Percentiles rank a stretch among this genome's conserved stretches.
Conservation (phyloP, 2,888 invertebrate species). For the Theretra japonica region DNA sequence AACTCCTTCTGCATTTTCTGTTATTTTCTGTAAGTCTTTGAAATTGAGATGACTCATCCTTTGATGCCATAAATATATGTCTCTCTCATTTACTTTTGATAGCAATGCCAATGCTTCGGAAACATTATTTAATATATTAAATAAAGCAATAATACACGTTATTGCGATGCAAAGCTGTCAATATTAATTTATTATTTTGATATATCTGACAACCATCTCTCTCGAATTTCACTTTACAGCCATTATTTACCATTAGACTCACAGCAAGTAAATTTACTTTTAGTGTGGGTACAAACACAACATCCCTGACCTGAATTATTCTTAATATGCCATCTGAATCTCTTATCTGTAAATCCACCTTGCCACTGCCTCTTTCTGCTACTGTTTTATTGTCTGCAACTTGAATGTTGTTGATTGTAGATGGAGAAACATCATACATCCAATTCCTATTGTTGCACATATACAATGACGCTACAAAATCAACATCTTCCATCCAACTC, state of each 20-base stretch:
- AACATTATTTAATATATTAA: too few species aligned
- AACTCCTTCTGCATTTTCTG: too few species aligned
- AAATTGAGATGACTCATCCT: too few species aligned
- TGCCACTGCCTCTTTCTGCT: constrained; percentile 29
- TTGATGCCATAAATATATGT: too few species aligned
- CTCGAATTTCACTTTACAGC: constrained; percentile 32
- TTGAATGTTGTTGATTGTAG: constrained; percentile 12
- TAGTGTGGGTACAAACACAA: not conserved
- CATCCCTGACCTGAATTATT: not conserved
- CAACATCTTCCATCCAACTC: constrained; percentile 2
- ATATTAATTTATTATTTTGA: constrained; percentile 8
- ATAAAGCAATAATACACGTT: too few species aligned
- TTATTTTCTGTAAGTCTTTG: too few species aligned
- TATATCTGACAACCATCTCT: constrained; percentile 33
- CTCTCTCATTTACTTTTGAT: too few species aligned
- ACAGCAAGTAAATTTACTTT: constrained; percentile 30
- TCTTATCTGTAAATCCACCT: constrained; percentile 26
- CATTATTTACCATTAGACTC: constrained; percentile 33
- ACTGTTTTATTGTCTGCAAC: constrained; percentile 23
- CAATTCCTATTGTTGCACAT: constrained; percentile 25
- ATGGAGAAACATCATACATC: not conserved
- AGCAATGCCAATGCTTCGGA: too few species aligned
- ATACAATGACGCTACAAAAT: constrained; percentile 29
- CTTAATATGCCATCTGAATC: constrained; percentile 5
- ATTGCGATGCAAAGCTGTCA: too few species aligned